These are phyloP conservation scores for Athripsodes cinereus DNA, from an alignment of 2,888 invertebrate species.

Conservation along the genomic window DNA sequence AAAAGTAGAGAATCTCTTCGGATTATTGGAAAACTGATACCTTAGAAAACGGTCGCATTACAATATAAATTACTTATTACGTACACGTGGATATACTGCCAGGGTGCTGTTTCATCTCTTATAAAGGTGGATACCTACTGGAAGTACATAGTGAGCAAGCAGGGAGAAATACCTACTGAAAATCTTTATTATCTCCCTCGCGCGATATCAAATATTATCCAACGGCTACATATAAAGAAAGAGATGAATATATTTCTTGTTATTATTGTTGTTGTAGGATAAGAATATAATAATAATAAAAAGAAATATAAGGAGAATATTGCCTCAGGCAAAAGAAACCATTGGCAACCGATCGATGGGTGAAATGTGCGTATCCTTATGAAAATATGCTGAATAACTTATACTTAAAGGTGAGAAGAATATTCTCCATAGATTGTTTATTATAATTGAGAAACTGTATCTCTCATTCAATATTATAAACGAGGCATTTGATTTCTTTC, in stretches of 20 bases:
- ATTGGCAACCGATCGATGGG: slow-evolving; percentile 26
- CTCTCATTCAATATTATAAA: too few relatives aligned
- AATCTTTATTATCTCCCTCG: slow-evolving; percentile 5
- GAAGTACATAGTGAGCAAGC: too few relatives aligned
- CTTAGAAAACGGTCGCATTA: slow-evolving; percentile 22
- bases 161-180: too few relatives aligned
- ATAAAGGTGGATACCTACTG: background rate
- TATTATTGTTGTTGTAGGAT: background rate
- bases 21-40: slow-evolving; percentile 18
- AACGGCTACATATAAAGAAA: background rate
- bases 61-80: slow-evolving; percentile 27
- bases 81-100: slow-evolving; percentile 11
- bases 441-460: too few relatives aligned
- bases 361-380: too few relatives aligned
- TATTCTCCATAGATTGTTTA: too few relatives aligned
- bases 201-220: background rate
- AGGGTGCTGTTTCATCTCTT: slow-evolving; percentile 12
- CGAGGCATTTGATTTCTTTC: too few relatives aligned
- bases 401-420: too few relatives aligned
- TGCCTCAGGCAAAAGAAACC: slow-evolving; percentile 25
- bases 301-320: slow-evolving; percentile 26
- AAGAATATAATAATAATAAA: slow-evolving; percentile 20
- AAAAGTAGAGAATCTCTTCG: background rate
- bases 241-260: background rate
- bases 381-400: too few relatives aligned